Evolutionary conservation across 2,797 vertebrate species (phyloP), one percentile per base, ranked within the genome.

Genomic region (Thalassophryne amazonica): DNA sequence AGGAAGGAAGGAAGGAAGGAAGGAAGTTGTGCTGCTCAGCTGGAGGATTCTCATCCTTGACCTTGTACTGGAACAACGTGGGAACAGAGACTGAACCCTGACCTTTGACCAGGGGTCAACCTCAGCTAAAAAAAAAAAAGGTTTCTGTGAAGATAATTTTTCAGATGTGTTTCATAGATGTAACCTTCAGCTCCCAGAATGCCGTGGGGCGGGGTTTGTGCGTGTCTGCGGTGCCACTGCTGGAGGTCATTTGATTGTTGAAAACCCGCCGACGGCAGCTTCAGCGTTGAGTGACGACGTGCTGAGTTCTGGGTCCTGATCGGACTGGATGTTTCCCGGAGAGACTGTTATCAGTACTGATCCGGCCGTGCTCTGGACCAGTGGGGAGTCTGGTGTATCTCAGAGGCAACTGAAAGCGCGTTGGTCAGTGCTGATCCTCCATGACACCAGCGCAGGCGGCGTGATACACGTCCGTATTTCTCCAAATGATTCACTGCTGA

Each of bases 261-360:
- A n/a, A n/a, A n/a, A n/a, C n/a, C n/a, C n/a, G n/a, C n/a, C n/a
- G n/a, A n/a, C n/a, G 24, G 41, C 40, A 30, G 39, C 11, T 2
- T 31, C 3, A 2, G 37, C 28, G 28, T 34, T 34, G 18, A 28
- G 58, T 49, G 24, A 18, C 49, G 28, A 17, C 6, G 12, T 30
- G 60, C 47, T 55, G 62, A 73, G 60, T 62, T 66, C 69, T 37
- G 65, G 50, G 53, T 64, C 60, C 60, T 72, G 69, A 66, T 49
- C 48, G 33, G 59, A 69, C 50, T 51, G 45, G 71, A 69, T 28
- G 71, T 69, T 78, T 78, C 73, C 76, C 56, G 69, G 73, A 82
- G 75, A 41, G 47, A 4, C 31, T 47, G 15, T 25, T 31, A 43
- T 51, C 25, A 30, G 23, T 8, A 8, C 47, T 48, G 4, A 14